Evolutionary conservation across 2,113 vertebrate genomes (phyloP), one percentile per base, ranked within the genome.

Genomic region (Meleagris gallopavo): DNA sequence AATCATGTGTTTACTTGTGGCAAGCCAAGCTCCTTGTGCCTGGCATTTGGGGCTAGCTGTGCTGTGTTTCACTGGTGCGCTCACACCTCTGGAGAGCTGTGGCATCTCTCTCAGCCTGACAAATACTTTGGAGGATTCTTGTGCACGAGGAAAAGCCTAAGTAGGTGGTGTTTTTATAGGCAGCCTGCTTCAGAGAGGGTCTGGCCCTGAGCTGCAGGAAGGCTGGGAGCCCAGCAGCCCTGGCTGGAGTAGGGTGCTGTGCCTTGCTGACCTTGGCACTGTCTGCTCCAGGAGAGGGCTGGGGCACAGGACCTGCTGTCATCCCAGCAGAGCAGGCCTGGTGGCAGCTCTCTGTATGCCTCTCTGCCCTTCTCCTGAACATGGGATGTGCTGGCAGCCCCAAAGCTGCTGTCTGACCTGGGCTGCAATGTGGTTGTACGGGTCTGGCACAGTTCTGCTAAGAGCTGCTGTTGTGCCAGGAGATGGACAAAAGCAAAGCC

Each of bases 331-430:
- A 18, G 27, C 38, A 16, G 17, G 32, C 66, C 5, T 8, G 3
- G 30, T 32, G 48, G 13, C 9, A 7, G 2, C 58, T 62, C 11
- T 5, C 32, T 45, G 10, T 1, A 2, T 11, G 52, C 32, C 72
- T 27, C 4, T 13, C 38, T 55, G 32, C 50, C 21, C 24, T 64
- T 54, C 50, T 61, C 3, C 1, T 13, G 32, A 60, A 16, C 34
- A 69, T 0, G 0, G 52, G 36, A 18, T 54, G 38, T 65, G 67
- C 0, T 0, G 60, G 43, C 18, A 15, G n/a, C 20, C 30, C 13
- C 50, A 20, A 9, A 19, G 27, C 60, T 36, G 69, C 27, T 38
- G 24, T 72, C 75, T 72, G 36, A 40, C 20, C 55, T 0, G 0
- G 34, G 36, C 32, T 52, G 16, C 1, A 3, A 32, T 40, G 29